A percentile compares a stretch with the other conserved stretches of the same genome.
Conservation (phyloP, 2,113 vertebrate species). For the Rhynchomys soricoides region DNA sequence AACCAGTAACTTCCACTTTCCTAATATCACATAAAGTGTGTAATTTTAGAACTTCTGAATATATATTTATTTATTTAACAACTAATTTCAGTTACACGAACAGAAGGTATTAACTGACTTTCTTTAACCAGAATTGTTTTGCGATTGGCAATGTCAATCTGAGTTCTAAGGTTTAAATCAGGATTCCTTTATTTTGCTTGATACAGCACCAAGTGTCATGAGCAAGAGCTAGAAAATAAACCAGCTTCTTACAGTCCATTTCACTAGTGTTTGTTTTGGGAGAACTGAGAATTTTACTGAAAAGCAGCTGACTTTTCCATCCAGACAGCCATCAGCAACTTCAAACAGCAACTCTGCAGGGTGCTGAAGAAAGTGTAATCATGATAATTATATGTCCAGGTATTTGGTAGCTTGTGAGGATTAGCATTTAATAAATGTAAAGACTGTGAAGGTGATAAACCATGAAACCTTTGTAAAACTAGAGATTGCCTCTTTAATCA, state of each 20-base stretch:
- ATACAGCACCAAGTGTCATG: neutral
- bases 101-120: neutral
- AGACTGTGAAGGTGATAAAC: slow-evolving; percentile 82
- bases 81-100: neutral
- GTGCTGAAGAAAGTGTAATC: slow-evolving; percentile 73
- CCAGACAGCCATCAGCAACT: neutral
- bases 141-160: neutral
- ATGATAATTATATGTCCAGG: slow-evolving; percentile 80
- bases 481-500: slow-evolving; percentile 84
- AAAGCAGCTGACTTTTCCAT: neutral
- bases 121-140: neutral
- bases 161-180: neutral
- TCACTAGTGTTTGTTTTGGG: neutral
- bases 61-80: neutral
- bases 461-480: slow-evolving; percentile 71
- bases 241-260: fast-evolving
- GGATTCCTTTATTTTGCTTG: neutral
- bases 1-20: neutral
- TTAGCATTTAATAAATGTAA: slow-evolving; percentile 85
- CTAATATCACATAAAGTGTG: neutral
- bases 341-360: neutral
- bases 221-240: neutral
- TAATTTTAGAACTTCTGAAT: neutral
- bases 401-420: slow-evolving; percentile 79
- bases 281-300: neutral